Evolutionary conservation across 2,113 vertebrate species (phyloP), one percentile per base, ranked within the genome.

Genomic region (Diphyllodes magnificus): DNA sequence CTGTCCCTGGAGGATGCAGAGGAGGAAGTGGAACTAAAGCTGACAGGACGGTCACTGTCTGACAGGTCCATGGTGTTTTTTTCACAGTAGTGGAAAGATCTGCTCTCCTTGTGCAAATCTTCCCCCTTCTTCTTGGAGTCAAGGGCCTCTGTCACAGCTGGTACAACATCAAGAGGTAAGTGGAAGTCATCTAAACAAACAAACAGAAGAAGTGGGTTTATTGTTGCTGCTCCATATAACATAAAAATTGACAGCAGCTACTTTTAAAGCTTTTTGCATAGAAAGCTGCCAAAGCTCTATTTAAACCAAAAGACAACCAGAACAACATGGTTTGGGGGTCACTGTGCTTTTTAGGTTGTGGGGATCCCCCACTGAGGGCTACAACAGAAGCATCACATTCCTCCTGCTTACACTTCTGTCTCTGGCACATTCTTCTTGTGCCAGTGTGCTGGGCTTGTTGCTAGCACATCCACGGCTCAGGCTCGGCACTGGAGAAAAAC

Each of bases 11-110:
- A 99, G 47, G 99, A 99, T 75, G 99, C 98, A 1, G 99, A 99
- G 47, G 99, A 99, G 2, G 99, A 99, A 15, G 99, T 99, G 96
- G 99, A 99, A 96, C 99, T 99, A 81, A 99, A 99, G 98, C 99
- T 99, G 95, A 99, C 97, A 0, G 99, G 99, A 51, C 99, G 98
- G 93, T 99, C 99, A 24, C 98, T 99, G 97, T 99, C 99, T 1
- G 98, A 98, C 64, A 99, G 97, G 97, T 99, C 99, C 99, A 99
- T 99, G 96, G 98, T 98, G 95, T 82, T 98, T 61, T 95, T 97
- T 24, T 98, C 98, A 97, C 97, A 98, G 95, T 98, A 98, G 89
- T 7, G 96, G 59, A 96, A 96, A 51, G 88, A 86, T 66, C 95
- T 96, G 95, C 97, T 96, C 93, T 97, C 96, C 64, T 97, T 91